phyloP scores from a whole-genome alignment of 1,140 invertebrate genomes.

The Drosophila watanabei region DNA sequence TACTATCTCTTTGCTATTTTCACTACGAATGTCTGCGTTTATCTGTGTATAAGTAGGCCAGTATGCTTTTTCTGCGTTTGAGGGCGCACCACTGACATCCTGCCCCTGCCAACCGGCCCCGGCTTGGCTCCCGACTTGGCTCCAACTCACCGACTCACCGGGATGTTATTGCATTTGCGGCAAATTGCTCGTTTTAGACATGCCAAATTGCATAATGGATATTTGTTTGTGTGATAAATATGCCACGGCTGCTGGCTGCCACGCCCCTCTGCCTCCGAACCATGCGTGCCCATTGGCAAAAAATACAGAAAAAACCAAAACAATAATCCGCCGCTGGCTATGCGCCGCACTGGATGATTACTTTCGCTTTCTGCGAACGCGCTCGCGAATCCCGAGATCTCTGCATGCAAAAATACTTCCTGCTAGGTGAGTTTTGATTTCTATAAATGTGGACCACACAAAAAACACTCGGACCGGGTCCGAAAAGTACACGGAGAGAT shows the following conservation, averaged over 20 bases:
- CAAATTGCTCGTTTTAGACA: slow-evolving; percentile 54
- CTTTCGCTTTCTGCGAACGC: slow-evolving; percentile 74
- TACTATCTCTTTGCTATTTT: slow-evolving; percentile 21
- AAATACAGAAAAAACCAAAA: slow-evolving; percentile 17
- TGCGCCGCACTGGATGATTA: slow-evolving; percentile 57
- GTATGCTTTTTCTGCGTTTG: slow-evolving; percentile 35
- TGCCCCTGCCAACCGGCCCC: slow-evolving; percentile 18
- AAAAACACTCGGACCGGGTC: slow-evolving; percentile 21
- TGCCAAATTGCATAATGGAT: slow-evolving; percentile 61
- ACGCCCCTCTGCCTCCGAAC: slow-evolving; percentile 34
- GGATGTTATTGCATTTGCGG: slow-evolving; percentile 48
- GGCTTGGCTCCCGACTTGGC: neutral
- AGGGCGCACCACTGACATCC: slow-evolving; percentile 40
- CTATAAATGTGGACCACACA: slow-evolving; percentile 63
- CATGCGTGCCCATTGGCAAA: slow-evolving; percentile 49
- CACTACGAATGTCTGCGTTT: slow-evolving; percentile 2
- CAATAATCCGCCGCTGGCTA: slow-evolving; percentile 39
- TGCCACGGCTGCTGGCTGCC: slow-evolving; percentile 32
- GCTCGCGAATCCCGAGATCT: slow-evolving; percentile 38
- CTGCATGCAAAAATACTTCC: slow-evolving; percentile 80
- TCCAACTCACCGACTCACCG: slow-evolving; percentile 14
- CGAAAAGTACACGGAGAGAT: slow-evolving; percentile 8
- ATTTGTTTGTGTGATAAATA: slow-evolving; percentile 57
- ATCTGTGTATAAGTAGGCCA: slow-evolving; percentile 57
- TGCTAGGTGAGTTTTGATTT: slow-evolving; percentile 71